Evolutionary conservation across 2,113 vertebrate genomes (phyloP).

Genomic region (Neogale vison): DNA sequence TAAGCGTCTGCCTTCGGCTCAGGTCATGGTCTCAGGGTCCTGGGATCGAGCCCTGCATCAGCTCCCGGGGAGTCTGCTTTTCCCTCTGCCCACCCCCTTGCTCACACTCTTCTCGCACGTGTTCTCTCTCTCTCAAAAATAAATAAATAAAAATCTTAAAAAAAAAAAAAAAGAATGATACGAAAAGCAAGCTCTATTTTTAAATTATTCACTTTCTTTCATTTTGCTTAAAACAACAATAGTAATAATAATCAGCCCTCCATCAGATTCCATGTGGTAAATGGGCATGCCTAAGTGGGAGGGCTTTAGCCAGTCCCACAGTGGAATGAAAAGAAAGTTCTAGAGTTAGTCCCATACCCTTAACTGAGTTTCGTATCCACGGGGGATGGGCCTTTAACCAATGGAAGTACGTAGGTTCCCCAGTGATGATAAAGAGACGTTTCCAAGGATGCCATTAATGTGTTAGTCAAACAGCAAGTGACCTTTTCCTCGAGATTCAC

Average conservation of each 20-base stretch:
- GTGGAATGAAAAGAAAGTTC: not conserved
- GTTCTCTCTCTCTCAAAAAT: not conserved
- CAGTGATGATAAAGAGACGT: conserved; percentile 71
- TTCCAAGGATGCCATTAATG: conserved; percentile 83
- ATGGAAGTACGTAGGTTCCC: conserved; percentile 61
- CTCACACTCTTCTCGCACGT: not conserved
- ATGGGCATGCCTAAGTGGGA: too few species aligned
- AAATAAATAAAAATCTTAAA: not conserved
- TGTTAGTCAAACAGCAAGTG: conserved; percentile 81
- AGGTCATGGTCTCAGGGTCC: not conserved
- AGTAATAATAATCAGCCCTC: not conserved
- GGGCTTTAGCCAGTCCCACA: not conserved
- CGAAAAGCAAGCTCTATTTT: not conserved
- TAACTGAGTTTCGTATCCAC: not conserved
- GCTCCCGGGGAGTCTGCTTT: not conserved
- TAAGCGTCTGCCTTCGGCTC: too few species aligned
- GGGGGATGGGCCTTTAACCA: conserved; percentile 43
- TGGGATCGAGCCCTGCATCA: not conserved
- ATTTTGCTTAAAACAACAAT: not conserved
- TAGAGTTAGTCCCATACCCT: not conserved
- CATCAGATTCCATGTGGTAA: not conserved
- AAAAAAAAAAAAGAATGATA: not conserved
- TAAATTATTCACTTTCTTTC: not conserved
- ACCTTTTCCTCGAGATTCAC: conserved; percentile 86
- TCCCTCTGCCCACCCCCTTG: not conserved